These are phyloP conservation scores for Lerista edwardsae DNA, from an alignment of 2,797 vertebrate genomes.

Conservation along the genomic window DNA sequence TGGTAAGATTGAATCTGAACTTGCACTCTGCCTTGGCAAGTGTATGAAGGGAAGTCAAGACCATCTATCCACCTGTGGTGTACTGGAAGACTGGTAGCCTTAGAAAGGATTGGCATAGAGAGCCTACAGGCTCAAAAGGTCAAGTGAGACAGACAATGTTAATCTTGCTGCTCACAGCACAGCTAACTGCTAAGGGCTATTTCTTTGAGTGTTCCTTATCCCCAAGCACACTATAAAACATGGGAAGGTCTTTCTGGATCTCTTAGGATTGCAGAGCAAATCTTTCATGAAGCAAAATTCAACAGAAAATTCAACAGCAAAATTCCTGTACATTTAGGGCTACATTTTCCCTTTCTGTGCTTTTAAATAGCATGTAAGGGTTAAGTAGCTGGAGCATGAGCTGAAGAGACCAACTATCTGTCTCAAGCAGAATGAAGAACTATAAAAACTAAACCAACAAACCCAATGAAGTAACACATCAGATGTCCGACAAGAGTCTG, in stretches of 20 bases:
- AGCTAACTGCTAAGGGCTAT: neutral
- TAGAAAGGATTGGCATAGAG: conserved; percentile 10
- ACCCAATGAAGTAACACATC: neutral
- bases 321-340: neutral
- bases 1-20: neutral
- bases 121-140: conserved; percentile 11
- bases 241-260: neutral
- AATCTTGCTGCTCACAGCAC: neutral
- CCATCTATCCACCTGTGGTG: neutral
- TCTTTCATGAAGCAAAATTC: neutral
- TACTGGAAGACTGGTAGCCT: neutral
- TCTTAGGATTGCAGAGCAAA: neutral
- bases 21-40: neutral
- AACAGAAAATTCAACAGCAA: neutral
- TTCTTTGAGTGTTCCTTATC: neutral
- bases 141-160: conserved; percentile 12
- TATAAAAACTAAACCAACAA: neutral
- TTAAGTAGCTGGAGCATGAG: neutral
- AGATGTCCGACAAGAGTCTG: neutral
- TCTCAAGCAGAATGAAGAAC: conserved; percentile 5
- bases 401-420: neutral
- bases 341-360: neutral
- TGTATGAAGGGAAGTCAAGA: neutral
- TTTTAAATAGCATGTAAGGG: neutral
- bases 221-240: neutral